A percentile compares a stretch with the other conserved stretches of the same genome.
Evolutionary conservation across 2,113 vertebrate genomes (phyloP).

Genomic region (Hirundichthys speculiger): DNA sequence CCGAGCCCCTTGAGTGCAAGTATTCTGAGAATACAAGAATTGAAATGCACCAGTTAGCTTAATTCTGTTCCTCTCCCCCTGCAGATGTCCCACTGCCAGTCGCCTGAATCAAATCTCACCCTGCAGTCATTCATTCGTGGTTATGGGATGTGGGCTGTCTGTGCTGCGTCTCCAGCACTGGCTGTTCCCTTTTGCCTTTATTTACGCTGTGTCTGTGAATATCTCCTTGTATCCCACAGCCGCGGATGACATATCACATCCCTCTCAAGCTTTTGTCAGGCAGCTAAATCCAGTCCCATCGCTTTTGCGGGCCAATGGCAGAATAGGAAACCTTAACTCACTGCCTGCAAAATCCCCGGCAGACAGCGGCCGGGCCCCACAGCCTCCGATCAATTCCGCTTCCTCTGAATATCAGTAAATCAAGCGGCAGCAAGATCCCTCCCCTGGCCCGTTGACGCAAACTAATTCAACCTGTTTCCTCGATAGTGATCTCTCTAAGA

Average conservation of each 20-base stretch:
- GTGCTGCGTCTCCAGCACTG: conserved; percentile 52
- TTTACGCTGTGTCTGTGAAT: conserved; percentile 68
- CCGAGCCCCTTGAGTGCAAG: background rate
- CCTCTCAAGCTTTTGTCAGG: conserved; percentile 72
- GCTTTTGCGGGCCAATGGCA: conserved; percentile 39
- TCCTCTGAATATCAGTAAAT: conserved; percentile 77
- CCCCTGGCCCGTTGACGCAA: conserved; percentile 53
- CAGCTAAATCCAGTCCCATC: conserved; percentile 70
- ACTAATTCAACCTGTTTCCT: conserved; percentile 71
- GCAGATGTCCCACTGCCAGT: conserved; percentile 66
- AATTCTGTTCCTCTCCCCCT: conserved; percentile 44
- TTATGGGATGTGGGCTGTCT: conserved; percentile 57
- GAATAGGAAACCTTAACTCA: conserved; percentile 69
- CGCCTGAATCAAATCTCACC: conserved; percentile 68
- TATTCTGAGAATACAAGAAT: conserved; percentile 30
- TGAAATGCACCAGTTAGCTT: conserved; percentile 55
- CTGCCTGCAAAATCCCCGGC: conserved; percentile 53
- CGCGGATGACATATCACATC: conserved; percentile 74
- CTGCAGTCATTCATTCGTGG: conserved; percentile 60
- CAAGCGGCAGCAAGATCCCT: conserved; percentile 61
- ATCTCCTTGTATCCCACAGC: conserved; percentile 70
- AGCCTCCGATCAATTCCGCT: conserved; percentile 73
- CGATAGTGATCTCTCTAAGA: conserved; percentile 77
- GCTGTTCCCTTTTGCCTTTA: conserved; percentile 66
- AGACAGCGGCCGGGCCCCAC: conserved; percentile 50